Conservation (phyloP, 2,113 vertebrate genomes). For the Tympanuchus pallidicinctus region DNA sequence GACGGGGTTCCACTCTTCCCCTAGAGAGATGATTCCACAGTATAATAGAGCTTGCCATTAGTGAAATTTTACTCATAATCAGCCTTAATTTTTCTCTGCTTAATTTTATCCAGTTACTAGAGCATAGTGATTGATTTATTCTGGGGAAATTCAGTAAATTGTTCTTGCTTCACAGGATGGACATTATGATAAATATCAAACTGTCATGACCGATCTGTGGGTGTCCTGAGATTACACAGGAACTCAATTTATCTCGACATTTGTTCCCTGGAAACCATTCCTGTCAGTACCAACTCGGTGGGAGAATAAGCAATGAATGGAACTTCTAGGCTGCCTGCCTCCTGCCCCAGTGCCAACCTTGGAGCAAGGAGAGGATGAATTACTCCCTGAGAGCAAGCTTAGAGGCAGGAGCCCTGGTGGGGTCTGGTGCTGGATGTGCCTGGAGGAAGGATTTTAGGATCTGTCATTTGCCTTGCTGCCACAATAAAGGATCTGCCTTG, state of each 20-base stretch:
- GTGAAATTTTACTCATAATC: constrained; percentile 57
- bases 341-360: constrained; percentile 12
- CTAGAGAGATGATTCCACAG: constrained; percentile 51
- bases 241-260: constrained; percentile 60
- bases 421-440: background rate
- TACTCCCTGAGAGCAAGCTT: background rate
- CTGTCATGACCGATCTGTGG: constrained; percentile 66
- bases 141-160: constrained; percentile 59
- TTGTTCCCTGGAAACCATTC: constrained; percentile 61
- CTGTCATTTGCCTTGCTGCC: background rate
- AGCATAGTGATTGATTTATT: constrained; percentile 53
- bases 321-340: background rate
- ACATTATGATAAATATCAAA: constrained; percentile 65
- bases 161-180: constrained; percentile 67
- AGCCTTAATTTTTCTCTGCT: constrained; percentile 53
- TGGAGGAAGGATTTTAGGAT: background rate
- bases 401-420: background rate
- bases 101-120: constrained; percentile 60
- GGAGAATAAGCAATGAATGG: constrained; percentile 5
- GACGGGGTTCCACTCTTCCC: constrained; percentile 10
- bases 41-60: constrained; percentile 39
- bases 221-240: constrained; percentile 60
- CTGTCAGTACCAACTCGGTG: constrained; percentile 8
- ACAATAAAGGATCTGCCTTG: background rate
- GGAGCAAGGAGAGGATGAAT: background rate